A percentile compares a stretch with the other conserved stretches of the same genome.
Evolutionary conservation across 2,113 vertebrate species (phyloP).

Genomic region (Orthochromis malagaraziensis): DNA sequence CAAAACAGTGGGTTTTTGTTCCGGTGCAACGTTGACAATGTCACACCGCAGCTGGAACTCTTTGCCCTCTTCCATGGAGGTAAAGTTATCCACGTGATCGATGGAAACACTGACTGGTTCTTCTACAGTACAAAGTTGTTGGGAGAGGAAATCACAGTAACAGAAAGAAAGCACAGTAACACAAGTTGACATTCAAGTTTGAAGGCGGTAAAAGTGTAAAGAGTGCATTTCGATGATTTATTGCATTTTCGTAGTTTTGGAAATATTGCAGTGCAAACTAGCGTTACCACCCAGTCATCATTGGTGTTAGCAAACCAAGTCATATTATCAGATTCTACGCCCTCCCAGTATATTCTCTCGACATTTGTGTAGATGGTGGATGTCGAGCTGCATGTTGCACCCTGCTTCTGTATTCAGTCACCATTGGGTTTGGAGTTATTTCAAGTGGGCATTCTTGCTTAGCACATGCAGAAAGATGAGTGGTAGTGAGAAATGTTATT

Average conservation of each 20-base stretch:
- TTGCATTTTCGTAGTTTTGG: rapidly evolving
- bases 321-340: rapidly evolving
- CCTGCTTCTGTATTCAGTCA: conserved; percentile 17
- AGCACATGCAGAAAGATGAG: conserved; percentile 12
- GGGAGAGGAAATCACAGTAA: background rate
- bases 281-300: conserved; percentile 31
- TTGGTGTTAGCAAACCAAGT: background rate
- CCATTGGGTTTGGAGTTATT: conserved; percentile 17
- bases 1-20: conserved; percentile 11
- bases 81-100: background rate
- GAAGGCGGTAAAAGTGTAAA: conserved; percentile 30
- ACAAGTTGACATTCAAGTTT: background rate
- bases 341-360: background rate
- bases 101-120: conserved; percentile 52
- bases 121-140: conserved; percentile 32
- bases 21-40: conserved; percentile 49
- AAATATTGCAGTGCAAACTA: conserved; percentile 8
- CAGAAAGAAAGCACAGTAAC: background rate
- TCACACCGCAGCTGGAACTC: conserved; percentile 63
- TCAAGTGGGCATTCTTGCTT: background rate
- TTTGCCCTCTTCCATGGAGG: conserved; percentile 4
- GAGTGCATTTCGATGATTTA: background rate
- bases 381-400: background rate
- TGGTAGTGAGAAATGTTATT: background rate
- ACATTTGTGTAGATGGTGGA: rapidly evolving